Conservation (phyloP, 2,113 vertebrate genomes). For the Bettongia penicillata region DNA sequence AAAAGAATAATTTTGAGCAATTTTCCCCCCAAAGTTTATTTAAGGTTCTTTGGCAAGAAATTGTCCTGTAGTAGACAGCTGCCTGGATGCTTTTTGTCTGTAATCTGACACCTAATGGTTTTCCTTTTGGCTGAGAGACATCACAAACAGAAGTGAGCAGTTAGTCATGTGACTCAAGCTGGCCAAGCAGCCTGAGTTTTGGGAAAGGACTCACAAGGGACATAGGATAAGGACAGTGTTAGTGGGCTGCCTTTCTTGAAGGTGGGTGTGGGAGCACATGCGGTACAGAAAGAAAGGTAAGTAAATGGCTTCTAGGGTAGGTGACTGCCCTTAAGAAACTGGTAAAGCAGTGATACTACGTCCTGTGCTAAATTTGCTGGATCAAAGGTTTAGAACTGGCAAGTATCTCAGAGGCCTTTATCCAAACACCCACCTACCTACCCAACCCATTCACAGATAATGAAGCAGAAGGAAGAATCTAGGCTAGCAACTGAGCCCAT, state of each 20-base stretch:
- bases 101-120: conserved; percentile 80
- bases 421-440: background rate
- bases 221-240: conserved; percentile 1
- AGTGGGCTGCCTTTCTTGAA: background rate
- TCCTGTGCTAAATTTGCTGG: background rate
- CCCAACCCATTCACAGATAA: background rate
- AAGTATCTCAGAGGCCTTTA: background rate
- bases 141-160: conserved; percentile 73
- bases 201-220: conserved; percentile 25
- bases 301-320: background rate
- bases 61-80: conserved; percentile 72
- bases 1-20: background rate
- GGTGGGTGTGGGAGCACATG: background rate
- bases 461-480: background rate
- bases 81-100: conserved; percentile 73
- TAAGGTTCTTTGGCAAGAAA: conserved; percentile 79
- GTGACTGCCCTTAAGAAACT: background rate
- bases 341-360: fast-evolving
- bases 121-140: conserved; percentile 81
- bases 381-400: background rate
- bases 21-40: conserved; percentile 73
- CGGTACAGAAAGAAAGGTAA: background rate
- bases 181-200: conserved; percentile 47
- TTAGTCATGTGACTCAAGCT: conserved; percentile 57
- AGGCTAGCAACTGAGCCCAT: background rate